Percentiles rank a stretch among this genome's conserved stretches.
Conservation (phyloP, 2,888 invertebrate species). For the Linyphia triangularis region DNA sequence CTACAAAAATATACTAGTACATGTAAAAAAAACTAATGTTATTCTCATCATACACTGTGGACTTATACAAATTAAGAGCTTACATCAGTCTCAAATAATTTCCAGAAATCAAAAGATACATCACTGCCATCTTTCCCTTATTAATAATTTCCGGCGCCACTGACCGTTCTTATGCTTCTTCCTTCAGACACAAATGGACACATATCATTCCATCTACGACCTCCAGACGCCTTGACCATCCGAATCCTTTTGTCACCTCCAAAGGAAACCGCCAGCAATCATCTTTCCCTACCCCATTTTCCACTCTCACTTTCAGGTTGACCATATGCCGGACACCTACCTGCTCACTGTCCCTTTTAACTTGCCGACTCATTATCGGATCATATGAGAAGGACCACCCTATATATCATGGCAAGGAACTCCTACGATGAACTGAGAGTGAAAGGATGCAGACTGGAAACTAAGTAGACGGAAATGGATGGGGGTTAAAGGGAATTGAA, state of each 20-base stretch:
- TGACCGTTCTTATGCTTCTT: too few relatives aligned
- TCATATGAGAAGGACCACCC: conserved; percentile 46
- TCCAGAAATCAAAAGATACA: too few relatives aligned
- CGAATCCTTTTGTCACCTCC: conserved; percentile 1
- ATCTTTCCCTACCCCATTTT: not conserved
- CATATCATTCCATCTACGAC: conserved; percentile 25
- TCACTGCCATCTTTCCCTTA: too few relatives aligned
- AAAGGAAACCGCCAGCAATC: conserved; percentile 33
- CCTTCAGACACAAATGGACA: conserved; percentile 16
- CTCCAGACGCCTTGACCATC: conserved; percentile 31
- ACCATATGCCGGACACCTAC: conserved; percentile 34
- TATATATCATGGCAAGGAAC: not conserved
- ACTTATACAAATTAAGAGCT: too few relatives aligned
- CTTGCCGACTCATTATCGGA: conserved; percentile 51
- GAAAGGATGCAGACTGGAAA: not conserved
- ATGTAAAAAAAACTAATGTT: too few relatives aligned
- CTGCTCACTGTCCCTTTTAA: conserved; percentile 19
- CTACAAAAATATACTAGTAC: too few relatives aligned
- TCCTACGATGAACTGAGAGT: conserved; percentile 4
- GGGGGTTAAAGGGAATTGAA: not conserved
- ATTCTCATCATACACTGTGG: too few relatives aligned
- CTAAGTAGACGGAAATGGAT: not conserved
- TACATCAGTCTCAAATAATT: too few relatives aligned
- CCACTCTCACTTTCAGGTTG: conserved; percentile 2
- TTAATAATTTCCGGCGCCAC: too few relatives aligned